Evolutionary conservation across 2,113 vertebrate genomes (phyloP).

Genomic region (Apodemus sylvaticus): DNA sequence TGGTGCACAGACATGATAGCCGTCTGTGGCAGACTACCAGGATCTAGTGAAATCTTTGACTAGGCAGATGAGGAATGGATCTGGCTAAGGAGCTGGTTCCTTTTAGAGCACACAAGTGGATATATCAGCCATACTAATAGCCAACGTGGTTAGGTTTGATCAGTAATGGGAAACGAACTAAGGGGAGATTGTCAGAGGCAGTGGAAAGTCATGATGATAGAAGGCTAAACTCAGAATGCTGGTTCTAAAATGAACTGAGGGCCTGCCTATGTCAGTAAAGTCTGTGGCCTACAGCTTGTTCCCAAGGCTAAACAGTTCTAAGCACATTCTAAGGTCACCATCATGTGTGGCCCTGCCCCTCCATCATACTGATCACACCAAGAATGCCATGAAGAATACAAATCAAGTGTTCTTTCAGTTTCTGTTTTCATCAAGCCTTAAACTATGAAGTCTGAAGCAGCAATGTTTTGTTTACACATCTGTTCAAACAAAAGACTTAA

Average conservation of each 20-base stretch:
- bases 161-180: not conserved
- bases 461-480: constrained; percentile 76
- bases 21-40: not conserved
- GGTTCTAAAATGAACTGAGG: not conserved
- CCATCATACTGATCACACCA: constrained; percentile 9
- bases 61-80: not conserved
- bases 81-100: not conserved
- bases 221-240: not conserved
- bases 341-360: not conserved
- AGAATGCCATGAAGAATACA: constrained; percentile 22
- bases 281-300: not conserved
- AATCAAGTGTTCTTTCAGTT: constrained; percentile 51
- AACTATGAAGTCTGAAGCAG: constrained; percentile 61
- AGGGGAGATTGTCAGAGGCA: not conserved
- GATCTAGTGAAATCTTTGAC: not conserved
- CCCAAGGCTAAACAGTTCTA: not conserved
- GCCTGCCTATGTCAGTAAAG: not conserved
- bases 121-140: not conserved
- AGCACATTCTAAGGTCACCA: not conserved
- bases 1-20: not conserved
- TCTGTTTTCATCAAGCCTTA: constrained; percentile 67
- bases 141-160: not conserved
- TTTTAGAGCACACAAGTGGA: not conserved
- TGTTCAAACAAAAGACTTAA: constrained; percentile 81
- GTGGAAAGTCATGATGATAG: not conserved